Conservation (phyloP, 2,797 vertebrate species). For the Trematomus bernacchii region DNA sequence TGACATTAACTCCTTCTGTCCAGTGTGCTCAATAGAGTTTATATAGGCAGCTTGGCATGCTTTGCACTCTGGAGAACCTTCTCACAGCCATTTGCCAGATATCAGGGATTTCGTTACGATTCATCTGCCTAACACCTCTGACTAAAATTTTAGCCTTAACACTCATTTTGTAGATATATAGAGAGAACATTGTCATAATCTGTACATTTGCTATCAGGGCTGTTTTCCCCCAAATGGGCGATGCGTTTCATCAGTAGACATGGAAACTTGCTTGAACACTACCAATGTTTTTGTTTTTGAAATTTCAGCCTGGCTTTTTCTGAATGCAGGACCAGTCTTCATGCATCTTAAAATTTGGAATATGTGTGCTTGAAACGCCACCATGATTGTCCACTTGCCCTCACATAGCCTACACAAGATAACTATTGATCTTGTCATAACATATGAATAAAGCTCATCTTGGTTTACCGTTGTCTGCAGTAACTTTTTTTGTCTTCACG, state of each 20-base stretch:
- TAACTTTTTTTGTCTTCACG: conserved; percentile 6
- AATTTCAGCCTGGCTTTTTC: conserved; percentile 71
- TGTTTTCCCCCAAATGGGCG: conserved; percentile 61
- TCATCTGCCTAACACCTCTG: conserved; percentile 82
- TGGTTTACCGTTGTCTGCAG: conserved; percentile 76
- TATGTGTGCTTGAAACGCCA: conserved; percentile 76
- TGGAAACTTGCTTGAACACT: conserved; percentile 64
- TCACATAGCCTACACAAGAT: conserved; percentile 70
- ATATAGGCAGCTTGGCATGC: conserved; percentile 83
- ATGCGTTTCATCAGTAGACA: conserved; percentile 71
- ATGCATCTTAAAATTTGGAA: conserved; percentile 70
- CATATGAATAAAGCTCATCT: conserved; percentile 86
- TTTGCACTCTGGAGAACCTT: conserved; percentile 83
- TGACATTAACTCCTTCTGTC: conserved; percentile 66
- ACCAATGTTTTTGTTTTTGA: conserved; percentile 56
- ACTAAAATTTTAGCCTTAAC: conserved; percentile 88
- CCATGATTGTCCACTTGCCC: conserved; percentile 70
- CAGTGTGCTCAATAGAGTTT: conserved; percentile 72
- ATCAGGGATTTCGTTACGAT: conserved; percentile 88
- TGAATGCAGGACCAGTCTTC: conserved; percentile 74
- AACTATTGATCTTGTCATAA: conserved; percentile 81
- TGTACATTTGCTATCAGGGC: conserved; percentile 80
- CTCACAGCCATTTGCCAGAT: conserved; percentile 85
- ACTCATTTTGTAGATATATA: conserved; percentile 77
- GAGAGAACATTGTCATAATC: conserved; percentile 71